Evolutionary conservation across 2,888 invertebrate species (phyloP), one percentile per base, ranked within the genome.

Genomic region (Tetropium fuscum): DNA sequence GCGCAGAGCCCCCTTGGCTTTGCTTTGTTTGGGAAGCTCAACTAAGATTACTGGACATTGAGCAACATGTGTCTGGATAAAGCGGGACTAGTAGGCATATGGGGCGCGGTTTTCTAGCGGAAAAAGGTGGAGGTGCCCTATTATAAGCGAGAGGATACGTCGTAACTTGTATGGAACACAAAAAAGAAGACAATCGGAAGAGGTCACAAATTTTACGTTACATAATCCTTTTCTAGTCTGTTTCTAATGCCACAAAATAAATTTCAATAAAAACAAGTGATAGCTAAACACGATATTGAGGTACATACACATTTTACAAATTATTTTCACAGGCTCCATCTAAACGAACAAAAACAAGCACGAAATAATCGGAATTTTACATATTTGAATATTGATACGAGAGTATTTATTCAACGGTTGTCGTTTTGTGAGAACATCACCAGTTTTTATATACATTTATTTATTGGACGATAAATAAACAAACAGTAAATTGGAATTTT

Each of bases 31-130:
- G 60, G 56, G 73, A 71, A 71, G 78, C 74, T 80, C 76, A 80
- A 78, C 64, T 71, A 70, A 75, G 80, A 77, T 80, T 80, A 80
- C 74, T 73, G 77, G 77, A 77, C 76, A 75, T 71, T 66, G 77
- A 78, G 80, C 80, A 80, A 81, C 81, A 81, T 81, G 81, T 81
- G 81, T 80, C 75, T 68, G 74, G 74, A 75, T 76, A 75, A 77
- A 75, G 76, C 76, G 74, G 70, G 68, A 67, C 69, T 74, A 74
- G 74, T 73, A 54, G 44, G 53, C 66, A 64, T 30, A 62, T 61
- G 66, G 56, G 66, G 45, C 71, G 27, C 41, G 19, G 20, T 55
- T 53, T 61, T 45, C 27, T 30, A 61, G 55, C 56, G 25, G 18
- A n/a, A n/a, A n/a, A n/a, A n/a, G n/a, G n/a, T n/a, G n/a, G n/a